These are phyloP conservation scores for Tauraco erythrolophus DNA, from an alignment of 2,113 vertebrate genomes.

Conservation along the genomic window DNA sequence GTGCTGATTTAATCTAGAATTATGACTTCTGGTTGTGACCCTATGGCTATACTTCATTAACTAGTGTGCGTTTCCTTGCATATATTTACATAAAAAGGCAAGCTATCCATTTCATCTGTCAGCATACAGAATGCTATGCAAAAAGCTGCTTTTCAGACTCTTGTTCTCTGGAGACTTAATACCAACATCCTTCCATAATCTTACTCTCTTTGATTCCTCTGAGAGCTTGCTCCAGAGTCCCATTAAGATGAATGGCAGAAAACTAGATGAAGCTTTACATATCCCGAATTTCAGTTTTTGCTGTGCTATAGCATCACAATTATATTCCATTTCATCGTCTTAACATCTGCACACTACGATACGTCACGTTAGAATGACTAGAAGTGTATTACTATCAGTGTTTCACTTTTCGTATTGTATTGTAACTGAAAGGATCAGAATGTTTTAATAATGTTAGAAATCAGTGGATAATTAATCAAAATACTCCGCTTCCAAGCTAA, in stretches of 20 bases:
- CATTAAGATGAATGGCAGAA: not conserved
- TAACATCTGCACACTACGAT: not conserved
- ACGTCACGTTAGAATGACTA: not conserved
- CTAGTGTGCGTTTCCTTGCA: not conserved
- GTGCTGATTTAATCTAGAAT: conserved; percentile 26
- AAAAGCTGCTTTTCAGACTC: not conserved
- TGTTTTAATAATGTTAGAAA: not conserved
- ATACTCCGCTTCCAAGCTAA: not conserved
- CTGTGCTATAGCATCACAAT: not conserved
- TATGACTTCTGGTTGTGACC: conserved; percentile 2
- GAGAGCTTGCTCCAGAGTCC: not conserved
- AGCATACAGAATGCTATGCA: not conserved
- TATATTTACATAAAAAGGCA: conserved; percentile 39
- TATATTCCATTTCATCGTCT: not conserved
- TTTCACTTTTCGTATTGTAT: not conserved
- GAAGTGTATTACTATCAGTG: not conserved
- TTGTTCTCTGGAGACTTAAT: not conserved
- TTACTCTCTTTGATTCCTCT: not conserved
- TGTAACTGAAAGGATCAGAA: not conserved
- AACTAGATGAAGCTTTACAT: not conserved
- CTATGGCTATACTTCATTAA: conserved; percentile 24
- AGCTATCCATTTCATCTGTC: not conserved
- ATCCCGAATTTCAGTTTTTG: not conserved
- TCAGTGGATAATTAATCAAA: not conserved
- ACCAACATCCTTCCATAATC: not conserved